Percentiles rank a stretch among this genome's conserved stretches.
Conservation (phyloP, 2,888 invertebrate genomes). For the Tetrapedia diversipes region DNA sequence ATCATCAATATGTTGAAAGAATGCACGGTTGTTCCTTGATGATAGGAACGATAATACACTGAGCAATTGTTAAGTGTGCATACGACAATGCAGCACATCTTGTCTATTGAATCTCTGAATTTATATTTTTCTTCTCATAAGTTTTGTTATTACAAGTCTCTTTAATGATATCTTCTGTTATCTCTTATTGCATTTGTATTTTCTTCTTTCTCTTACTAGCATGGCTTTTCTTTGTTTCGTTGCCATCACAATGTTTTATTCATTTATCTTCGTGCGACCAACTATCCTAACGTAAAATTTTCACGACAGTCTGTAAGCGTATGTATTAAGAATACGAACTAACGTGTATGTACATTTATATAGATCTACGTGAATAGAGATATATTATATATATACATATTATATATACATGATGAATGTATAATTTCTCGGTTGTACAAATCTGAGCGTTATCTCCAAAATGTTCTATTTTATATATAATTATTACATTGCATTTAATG, state of each 20-base stretch:
- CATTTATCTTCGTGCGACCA: constrained; percentile 33
- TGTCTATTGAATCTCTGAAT: constrained; percentile 57
- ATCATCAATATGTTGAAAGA: constrained; percentile 53
- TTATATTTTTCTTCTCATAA: constrained; percentile 23
- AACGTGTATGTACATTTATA: constrained; percentile 64
- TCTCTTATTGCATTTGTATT: constrained; percentile 12
- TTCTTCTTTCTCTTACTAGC: constrained; percentile 5
- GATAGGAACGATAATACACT: constrained; percentile 47
- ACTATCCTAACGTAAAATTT: constrained; percentile 57
- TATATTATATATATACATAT: constrained; percentile 60
- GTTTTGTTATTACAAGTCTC: constrained; percentile 49
- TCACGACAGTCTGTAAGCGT: constrained; percentile 47
- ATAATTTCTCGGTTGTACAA: constrained; percentile 76
- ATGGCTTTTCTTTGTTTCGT: constrained; percentile 7
- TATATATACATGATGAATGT: constrained; percentile 65
- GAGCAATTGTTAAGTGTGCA: constrained; percentile 63
- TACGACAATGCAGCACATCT: constrained; percentile 45
- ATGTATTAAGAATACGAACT: constrained; percentile 49
- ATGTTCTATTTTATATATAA: constrained; percentile 77
- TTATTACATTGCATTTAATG: constrained; percentile 69
- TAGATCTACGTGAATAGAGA: constrained; percentile 59
- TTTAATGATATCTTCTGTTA: constrained; percentile 22
- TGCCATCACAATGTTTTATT: constrained; percentile 8
- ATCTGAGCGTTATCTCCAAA: constrained; percentile 75
- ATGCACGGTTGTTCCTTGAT: constrained; percentile 59